Evolutionary conservation across 2,888 invertebrate species (phyloP), one percentile per base, ranked within the genome.

Genomic region (Cataglyphis rosenhaueri): DNA sequence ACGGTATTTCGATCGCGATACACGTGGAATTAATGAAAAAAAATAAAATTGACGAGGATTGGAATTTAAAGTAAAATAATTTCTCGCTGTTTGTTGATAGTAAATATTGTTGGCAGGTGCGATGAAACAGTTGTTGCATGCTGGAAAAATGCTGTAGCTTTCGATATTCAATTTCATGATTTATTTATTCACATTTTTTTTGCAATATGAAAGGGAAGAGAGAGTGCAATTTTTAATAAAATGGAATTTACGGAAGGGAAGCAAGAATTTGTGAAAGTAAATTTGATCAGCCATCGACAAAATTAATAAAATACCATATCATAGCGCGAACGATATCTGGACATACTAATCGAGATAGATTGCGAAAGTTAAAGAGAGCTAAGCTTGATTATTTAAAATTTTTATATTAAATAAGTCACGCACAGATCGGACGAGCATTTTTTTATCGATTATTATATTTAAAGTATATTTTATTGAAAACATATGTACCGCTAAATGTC

Each of bases 1-100:
- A 29, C 75, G 44, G 29, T 10, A 25, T 25, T 21, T 25, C n/a
- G 10, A 38, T 29, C 55, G 55, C 68, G 21, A 55, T 68, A 41
- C 15, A 21, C 76, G 10, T 2, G n/a, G 55, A 68, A 66, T 68
- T 68, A 68, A 68, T 76, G 15, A 25, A 66, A 41, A 68, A 75
- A 64, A 64, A 44, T 44, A 68, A 29, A 57, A 25, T 41, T 57
- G 15, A 29, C 52, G 15, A 38, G n/a, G 15, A 76, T 76, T 57
- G 55, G 18, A 70, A 32, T 78, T 59, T 70, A 41, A 70, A 59
- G 41, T 70, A 41, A 59, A 78, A 78, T 18, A 70, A 70, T 78
- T 68, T 25, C 70, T 44, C 70, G 12, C 41, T 70, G 57, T 70
- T 70, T 44, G 55, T 57, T 68, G 57, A 70, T 78, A 70, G 41